These are phyloP conservation scores for Dipodomys stephensi DNA, from an alignment of 2,113 vertebrate genomes.

Conservation along the genomic window DNA sequence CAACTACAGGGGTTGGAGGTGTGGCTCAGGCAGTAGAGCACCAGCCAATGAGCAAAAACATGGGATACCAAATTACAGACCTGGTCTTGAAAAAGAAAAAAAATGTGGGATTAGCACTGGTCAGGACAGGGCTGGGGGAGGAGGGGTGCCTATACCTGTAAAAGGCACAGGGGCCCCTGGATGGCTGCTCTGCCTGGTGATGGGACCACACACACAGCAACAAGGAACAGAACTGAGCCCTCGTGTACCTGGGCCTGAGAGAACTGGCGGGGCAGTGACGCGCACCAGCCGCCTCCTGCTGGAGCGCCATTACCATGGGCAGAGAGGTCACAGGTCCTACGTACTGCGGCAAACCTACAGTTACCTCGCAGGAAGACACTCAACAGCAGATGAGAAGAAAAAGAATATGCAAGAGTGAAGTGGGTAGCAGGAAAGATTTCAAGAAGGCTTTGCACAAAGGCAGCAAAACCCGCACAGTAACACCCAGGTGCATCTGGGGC, in stretches of 20 bases:
- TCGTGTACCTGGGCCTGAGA: no score
- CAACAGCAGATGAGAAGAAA: neutral
- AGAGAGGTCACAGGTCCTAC: no score
- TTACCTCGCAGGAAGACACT: neutral
- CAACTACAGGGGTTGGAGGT: no score
- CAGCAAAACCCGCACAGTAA: neutral
- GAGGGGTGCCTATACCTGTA: neutral
- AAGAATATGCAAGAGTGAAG: neutral
- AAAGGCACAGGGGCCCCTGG: neutral
- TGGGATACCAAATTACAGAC: no score
- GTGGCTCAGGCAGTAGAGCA: neutral
- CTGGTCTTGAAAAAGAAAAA: no score
- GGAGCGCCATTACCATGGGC: no score
- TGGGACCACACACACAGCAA: no score
- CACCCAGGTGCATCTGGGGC: neutral
- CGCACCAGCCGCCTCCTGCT: no score
- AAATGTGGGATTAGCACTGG: neutral
- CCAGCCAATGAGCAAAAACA: fast-evolving
- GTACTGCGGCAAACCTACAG: neutral
- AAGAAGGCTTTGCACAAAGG: neutral
- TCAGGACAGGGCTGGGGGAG: fast-evolving
- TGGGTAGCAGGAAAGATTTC: neutral
- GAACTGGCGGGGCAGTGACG: no score
- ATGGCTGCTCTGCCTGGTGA: fast-evolving
- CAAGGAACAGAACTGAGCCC: neutral